A percentile compares a stretch with the other conserved stretches of the same genome.
Evolutionary conservation across 2,888 invertebrate genomes (phyloP).

Genomic region (Lycaena phlaeas): DNA sequence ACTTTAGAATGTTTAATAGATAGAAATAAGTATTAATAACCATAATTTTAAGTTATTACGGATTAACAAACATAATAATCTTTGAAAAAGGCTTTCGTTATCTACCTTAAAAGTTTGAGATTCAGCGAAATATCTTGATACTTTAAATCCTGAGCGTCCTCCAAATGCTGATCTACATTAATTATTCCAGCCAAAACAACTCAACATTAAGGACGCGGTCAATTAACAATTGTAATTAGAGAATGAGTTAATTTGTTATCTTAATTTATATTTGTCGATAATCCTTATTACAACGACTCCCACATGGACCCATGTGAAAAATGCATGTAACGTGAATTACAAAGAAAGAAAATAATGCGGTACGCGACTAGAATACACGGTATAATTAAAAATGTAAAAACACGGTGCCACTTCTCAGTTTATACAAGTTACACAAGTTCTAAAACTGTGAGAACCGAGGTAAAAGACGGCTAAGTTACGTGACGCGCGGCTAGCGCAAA

Average conservation of each 20-base stretch:
- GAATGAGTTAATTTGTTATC: not conserved
- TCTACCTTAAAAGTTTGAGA: too few relatives aligned
- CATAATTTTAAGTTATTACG: too few relatives aligned
- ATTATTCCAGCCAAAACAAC: not conserved
- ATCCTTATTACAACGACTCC: not conserved
- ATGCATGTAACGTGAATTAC: conserved; percentile 3
- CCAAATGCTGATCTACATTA: too few relatives aligned
- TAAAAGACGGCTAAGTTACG: conserved; percentile 45
- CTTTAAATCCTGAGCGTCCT: too few relatives aligned
- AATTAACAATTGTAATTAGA: too few relatives aligned
- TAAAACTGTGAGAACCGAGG: conserved; percentile 62
- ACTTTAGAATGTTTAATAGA: too few relatives aligned
- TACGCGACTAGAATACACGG: conserved; percentile 40
- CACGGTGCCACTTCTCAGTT: conserved; percentile 66
- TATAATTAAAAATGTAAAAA: conserved; percentile 63
- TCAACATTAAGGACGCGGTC: not conserved
- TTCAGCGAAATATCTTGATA: too few relatives aligned
- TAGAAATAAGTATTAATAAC: too few relatives aligned
- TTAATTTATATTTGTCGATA: not conserved
- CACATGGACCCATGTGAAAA: conserved; percentile 2
- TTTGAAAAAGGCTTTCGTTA: too few relatives aligned
- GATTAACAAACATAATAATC: too few relatives aligned
- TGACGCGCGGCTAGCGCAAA: conserved; percentile 33
- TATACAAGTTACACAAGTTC: conserved; percentile 67
- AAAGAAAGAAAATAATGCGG: conserved; percentile 9